Percentiles rank a stretch among this genome's conserved stretches.
These are phyloP conservation scores for Melanocharis versteri DNA, from an alignment of 2,113 vertebrate species.

Conservation along the genomic window DNA sequence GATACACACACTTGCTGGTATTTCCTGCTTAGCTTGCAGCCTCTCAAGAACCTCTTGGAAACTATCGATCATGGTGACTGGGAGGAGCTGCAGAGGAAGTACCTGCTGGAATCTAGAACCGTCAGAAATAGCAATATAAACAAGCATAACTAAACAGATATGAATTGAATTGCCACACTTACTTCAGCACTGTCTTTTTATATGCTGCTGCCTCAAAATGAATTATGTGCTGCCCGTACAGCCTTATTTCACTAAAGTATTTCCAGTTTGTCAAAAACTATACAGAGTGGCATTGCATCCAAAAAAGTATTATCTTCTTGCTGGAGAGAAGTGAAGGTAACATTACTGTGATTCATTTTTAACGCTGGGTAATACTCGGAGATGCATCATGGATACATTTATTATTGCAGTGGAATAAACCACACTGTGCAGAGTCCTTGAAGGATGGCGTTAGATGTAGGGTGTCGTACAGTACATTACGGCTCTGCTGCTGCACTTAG, in stretches of 20 bases:
- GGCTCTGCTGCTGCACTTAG: conserved; percentile 25
- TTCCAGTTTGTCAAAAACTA: conserved; percentile 65
- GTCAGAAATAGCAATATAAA: not conserved
- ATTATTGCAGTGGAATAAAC: conserved; percentile 37
- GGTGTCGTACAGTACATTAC: conserved; percentile 25
- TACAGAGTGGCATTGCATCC: conserved; percentile 44
- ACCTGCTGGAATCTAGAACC: not conserved
- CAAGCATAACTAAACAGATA: conserved; percentile 7
- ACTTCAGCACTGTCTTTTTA: conserved; percentile 10
- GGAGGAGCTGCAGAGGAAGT: conserved; percentile 10
- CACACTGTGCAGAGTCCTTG: conserved; percentile 24
- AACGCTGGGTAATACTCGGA: conserved; percentile 22
- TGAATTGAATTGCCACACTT: conserved; percentile 27
- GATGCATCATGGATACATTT: conserved; percentile 50
- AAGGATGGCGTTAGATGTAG: not conserved
- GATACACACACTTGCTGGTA: not conserved
- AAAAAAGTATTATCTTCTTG: conserved; percentile 61
- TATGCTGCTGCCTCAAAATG: conserved; percentile 22
- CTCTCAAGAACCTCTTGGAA: not conserved
- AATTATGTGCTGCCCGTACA: conserved; percentile 2
- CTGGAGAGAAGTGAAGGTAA: conserved; percentile 48
- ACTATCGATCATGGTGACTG: not conserved
- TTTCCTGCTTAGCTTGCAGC: not conserved
- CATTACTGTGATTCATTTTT: conserved; percentile 68
- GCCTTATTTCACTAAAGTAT: conserved; percentile 69